Conservation (phyloP, 2,888 invertebrate genomes). For the Brachylomia viminalis region DNA sequence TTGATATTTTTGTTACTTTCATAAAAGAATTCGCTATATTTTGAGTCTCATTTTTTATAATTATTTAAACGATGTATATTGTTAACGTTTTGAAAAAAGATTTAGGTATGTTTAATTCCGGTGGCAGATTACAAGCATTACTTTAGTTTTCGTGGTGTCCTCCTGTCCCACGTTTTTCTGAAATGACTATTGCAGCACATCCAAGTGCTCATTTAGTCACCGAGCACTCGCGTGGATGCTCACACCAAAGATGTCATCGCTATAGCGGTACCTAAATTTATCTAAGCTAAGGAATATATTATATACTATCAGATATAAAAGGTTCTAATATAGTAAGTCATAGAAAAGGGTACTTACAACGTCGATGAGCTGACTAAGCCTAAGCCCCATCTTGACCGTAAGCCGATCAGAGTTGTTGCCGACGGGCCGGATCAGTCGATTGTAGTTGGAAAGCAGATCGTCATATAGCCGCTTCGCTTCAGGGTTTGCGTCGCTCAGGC, state of each 20-base stretch:
- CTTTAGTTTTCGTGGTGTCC: background rate
- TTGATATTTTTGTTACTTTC: background rate
- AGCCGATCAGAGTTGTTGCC: slow-evolving; percentile 98
- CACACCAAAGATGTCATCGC: background rate
- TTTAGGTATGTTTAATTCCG: no score
- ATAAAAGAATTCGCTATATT: background rate
- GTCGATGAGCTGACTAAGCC: slow-evolving; percentile 97
- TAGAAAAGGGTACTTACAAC: slow-evolving; percentile 93
- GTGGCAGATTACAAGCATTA: background rate
- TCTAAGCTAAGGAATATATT: background rate
- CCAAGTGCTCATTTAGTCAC: background rate
- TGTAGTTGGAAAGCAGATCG: slow-evolving; percentile 98
- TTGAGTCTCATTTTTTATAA: background rate
- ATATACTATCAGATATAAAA: background rate
- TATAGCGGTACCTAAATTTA: background rate
- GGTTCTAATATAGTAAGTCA: background rate
- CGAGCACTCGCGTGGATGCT: background rate
- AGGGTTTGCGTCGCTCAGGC: slow-evolving; percentile 95
- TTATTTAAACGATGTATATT: background rate
- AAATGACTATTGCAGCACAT: background rate
- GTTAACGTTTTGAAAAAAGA: background rate
- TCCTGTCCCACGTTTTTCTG: background rate
- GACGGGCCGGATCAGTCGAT: slow-evolving; percentile 98
- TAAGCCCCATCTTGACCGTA: slow-evolving; percentile 98
- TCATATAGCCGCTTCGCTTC: slow-evolving; percentile 98